Evolutionary conservation across 2,888 invertebrate genomes (phyloP).

Genomic region (Platycnemis pennipes): DNA sequence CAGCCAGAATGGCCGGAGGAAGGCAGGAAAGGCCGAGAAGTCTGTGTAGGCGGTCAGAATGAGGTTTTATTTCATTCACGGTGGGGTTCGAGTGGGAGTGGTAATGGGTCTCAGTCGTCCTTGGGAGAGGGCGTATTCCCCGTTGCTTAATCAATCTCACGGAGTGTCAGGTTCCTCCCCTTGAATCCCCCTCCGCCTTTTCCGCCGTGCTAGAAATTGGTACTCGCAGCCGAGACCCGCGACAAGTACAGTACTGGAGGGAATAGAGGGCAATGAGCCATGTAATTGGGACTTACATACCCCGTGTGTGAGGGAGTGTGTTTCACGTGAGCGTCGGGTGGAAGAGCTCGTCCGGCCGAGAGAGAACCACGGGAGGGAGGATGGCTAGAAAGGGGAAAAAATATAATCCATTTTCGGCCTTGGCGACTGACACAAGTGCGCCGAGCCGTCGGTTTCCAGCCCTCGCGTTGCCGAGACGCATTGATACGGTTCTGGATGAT

Average conservation of each 20-base stretch:
- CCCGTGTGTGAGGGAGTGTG: not conserved
- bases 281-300: slow-evolving; percentile 23
- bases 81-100: not conserved
- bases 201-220: not conserved
- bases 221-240: slow-evolving; percentile 19
- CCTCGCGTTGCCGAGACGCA: not conserved
- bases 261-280: slow-evolving; percentile 19
- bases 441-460: not conserved
- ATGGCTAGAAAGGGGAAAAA: not conserved
- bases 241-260: not conserved
- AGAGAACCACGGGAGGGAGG: not conserved
- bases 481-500: not conserved
- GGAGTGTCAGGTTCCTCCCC: not conserved
- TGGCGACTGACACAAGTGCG: not conserved
- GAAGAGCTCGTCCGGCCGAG: not conserved
- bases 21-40: not conserved
- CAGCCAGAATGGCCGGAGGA: no score
- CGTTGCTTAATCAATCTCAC: slow-evolving; percentile 32
- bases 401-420: not conserved
- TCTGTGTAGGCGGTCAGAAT: slow-evolving; percentile 1
- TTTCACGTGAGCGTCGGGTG: not conserved
- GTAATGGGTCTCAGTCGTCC: not conserved
- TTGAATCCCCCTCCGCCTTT: not conserved
- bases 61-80: not conserved
- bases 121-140: not conserved